Base-by-base conservation (phyloP, 2,113 vertebrate genomes). In the Paramormyrops kingsleyae region DNA sequence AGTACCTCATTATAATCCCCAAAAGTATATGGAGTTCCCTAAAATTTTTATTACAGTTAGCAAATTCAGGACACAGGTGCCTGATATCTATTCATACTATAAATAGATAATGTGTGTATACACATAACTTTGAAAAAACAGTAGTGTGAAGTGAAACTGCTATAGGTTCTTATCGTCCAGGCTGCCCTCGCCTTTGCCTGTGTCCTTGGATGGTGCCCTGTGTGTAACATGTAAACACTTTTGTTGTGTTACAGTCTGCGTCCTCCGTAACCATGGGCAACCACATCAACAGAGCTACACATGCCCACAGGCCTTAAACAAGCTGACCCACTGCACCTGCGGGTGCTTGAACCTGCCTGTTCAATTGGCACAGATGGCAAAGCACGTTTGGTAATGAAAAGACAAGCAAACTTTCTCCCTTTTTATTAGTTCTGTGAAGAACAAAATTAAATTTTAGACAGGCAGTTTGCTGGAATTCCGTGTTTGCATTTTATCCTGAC, bases 281-380 rank as follows among this genome's bases (percentile, higher is more conserved):
- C 89, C n/a, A 24, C 59, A 47, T 90, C 59, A 90, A 59, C 86
- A 59, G 42, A 74, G 59, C 62, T 74, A 13, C 39, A 74, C 12
- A 47, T 80, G 88, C 62, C 47, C 2, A 13, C 19, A 15, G 44
- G 50, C 24, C 3, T 84, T 53, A 50, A 87, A 19, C 49, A 53
- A 27, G n/a, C 85, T 35, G 47, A 56, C 49, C 15, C 50, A 53
- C 13, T 3, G 12, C 85, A 5, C n/a, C 49, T 35, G 24, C 12
- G 21, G 15, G 39, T 44, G 17, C 80, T 44, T 24, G 44, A 9
- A 84, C 44, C 44, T 21, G 19, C 27, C 85, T 56, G 85, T 56
- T 27, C 44, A 56, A 87, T 42, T 12, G 19, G 85, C 85, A 47
- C 83, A 12, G 3, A 46, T n/a, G 35, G 21, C 35, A 80, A 39